phyloP scores from a whole-genome alignment of 2,797 vertebrate genomes.

The Muraenolepis orangiensis region DNA sequence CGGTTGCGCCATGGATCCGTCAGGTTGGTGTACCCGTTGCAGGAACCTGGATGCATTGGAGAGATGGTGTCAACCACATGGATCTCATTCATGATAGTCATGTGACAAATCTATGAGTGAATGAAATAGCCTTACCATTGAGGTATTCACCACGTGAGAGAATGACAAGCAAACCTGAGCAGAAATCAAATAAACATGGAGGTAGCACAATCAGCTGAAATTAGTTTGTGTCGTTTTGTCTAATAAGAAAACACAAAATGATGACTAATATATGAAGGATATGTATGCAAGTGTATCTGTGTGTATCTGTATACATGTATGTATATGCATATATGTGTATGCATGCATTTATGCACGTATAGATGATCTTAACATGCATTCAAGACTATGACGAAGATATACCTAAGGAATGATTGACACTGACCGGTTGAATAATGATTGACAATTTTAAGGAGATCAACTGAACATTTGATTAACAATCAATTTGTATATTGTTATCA shows the following conservation, averaged over 20 bases:
- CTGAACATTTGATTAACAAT: neutral
- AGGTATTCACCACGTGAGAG: constrained; percentile 14
- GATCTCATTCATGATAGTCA: too few relatives aligned
- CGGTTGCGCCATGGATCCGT: constrained; percentile 47
- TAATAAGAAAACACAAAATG: neutral
- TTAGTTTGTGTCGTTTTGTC: too few relatives aligned
- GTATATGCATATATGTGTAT: too few relatives aligned
- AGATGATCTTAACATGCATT: too few relatives aligned
- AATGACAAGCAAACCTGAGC: constrained; percentile 34
- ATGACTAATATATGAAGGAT: neutral
- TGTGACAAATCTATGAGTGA: neutral
- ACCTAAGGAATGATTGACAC: too few relatives aligned
- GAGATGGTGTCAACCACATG: neutral
- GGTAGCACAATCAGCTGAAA: too few relatives aligned
- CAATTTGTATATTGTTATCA: too few relatives aligned
- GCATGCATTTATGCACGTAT: neutral
- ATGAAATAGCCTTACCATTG: constrained; percentile 20
- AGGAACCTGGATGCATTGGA: constrained; percentile 32
- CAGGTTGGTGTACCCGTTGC: constrained; percentile 35
- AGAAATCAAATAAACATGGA: neutral
- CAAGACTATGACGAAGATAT: neutral
- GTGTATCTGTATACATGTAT: too few relatives aligned
- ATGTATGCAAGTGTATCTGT: too few relatives aligned
- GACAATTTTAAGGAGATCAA: too few relatives aligned
- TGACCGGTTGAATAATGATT: too few relatives aligned